Evolutionary conservation across 2,797 vertebrate genomes (phyloP), one percentile per base, ranked within the genome.

Genomic region (Esox masquinongy): DNA sequence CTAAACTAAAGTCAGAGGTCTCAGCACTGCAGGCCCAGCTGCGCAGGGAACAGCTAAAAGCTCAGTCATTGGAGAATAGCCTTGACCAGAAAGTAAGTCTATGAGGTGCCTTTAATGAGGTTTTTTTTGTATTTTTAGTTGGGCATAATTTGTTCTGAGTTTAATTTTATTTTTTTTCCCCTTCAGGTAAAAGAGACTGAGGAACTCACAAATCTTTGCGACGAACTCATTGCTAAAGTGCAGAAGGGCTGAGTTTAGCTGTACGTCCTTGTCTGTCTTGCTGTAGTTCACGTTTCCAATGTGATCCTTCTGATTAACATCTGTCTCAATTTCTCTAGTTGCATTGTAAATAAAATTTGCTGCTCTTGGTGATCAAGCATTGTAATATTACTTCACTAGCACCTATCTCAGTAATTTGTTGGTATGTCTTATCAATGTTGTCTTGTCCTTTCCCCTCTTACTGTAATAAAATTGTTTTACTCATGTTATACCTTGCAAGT

Each of bases 161-260:
- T 8, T 15, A 5, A 34, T 1, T 29, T 3, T 34, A 8, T 4
- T 0, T 26, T 36, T 7, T 8, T 78, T 74, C 16, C 69, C 75
- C 68, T 61, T 76, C 89, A 99, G 98, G 86, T 85, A 16, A 98
- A 96, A 79, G 97, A 99, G 87, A 95, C 90, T 0, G 95, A 97
- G 0, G 98, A 98, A 59, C 92, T 99, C 79, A 96, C 94, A 0
- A 96, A 96, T 84, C 95, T 99, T 73, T 98, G 97, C 76, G 97
- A 99, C 34, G 97, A 99, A 67, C 94, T 99, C 49, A 98, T 99
- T 72, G 88, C 89, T 16, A 98, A 97, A 59, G 93, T 94, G 7
- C 90, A 94, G 77, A 94, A 88, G 78, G 88, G 88, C 47, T 93
- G 80, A 90, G 47, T 69, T 82, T 0, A 0, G 22, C 64, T 26